Conservation (phyloP, 1,140 invertebrate genomes). For the Drosophila quadrilineata region DNA sequence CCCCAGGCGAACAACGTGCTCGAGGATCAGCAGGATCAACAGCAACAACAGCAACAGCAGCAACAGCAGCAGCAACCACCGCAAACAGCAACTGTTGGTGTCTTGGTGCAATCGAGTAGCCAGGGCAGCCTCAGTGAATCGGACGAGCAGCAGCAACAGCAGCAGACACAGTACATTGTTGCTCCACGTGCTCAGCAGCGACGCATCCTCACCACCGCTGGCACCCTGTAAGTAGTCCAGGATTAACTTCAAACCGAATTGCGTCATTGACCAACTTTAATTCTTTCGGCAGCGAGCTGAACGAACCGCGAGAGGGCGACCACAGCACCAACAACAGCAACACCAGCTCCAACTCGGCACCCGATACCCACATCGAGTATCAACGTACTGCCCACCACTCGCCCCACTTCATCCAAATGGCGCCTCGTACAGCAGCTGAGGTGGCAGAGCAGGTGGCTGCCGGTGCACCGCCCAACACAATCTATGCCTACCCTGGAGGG, state of each 20-base stretch:
- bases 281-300: constrained; percentile 47
- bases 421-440: constrained; percentile 58
- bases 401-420: constrained; percentile 76
- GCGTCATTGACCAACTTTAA: background rate
- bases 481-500: constrained; percentile 58
- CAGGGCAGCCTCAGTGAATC: constrained; percentile 46
- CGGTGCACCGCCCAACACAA: constrained; percentile 32
- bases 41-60: constrained; percentile 45
- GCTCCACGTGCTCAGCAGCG: constrained; percentile 52
- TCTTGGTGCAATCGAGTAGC: constrained; percentile 48
- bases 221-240: constrained; percentile 61
- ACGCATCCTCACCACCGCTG: constrained; percentile 71
- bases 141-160: constrained; percentile 42
- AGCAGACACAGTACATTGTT: constrained; percentile 49
- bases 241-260: background rate
- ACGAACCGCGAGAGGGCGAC: constrained; percentile 62
- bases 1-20: constrained; percentile 32
- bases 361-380: constrained; percentile 57
- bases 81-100: constrained; percentile 39
- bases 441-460: constrained; percentile 49
- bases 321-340: constrained; percentile 51
- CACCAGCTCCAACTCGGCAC: constrained; percentile 51
- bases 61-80: constrained; percentile 29
- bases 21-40: constrained; percentile 59
- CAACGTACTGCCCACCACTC: constrained; percentile 57